phyloP scores from a whole-genome alignment of 2,797 vertebrate genomes.

The Lacerta viridis region DNA sequence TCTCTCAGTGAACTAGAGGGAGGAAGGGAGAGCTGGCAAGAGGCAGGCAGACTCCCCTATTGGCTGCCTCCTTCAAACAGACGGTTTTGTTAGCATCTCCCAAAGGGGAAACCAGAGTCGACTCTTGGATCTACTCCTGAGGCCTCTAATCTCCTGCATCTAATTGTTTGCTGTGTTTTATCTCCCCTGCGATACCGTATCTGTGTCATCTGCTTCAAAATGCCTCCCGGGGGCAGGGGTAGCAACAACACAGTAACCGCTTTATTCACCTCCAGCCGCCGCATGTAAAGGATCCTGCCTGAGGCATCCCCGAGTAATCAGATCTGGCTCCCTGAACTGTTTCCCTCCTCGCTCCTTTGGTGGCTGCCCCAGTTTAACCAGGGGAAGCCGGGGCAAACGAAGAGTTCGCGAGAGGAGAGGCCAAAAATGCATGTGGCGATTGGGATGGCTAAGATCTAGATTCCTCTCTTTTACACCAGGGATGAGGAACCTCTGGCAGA shows the following conservation, averaged over 20 bases:
- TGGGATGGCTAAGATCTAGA: no score
- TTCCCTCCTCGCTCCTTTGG: not conserved
- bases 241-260: not conserved
- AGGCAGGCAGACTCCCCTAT: no score
- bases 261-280: conserved; percentile 14
- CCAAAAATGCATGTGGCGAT: not conserved
- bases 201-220: conserved; percentile 16
- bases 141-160: conserved; percentile 34
- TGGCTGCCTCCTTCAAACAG: not conserved
- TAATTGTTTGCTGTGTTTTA: conserved; percentile 36
- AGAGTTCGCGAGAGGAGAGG: not conserved
- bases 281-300: conserved; percentile 20
- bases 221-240: not conserved
- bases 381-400: not conserved
- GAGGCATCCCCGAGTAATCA: conserved; percentile 24
- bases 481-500: no score
- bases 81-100: conserved; percentile 16
- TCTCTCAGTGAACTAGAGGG: not conserved
- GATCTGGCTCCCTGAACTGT: not conserved
- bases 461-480: no score
- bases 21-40: not conserved
- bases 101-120: not conserved
- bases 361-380: not conserved
- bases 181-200: not conserved
- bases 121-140: not conserved